A percentile compares a stretch with the other conserved stretches of the same genome.
These are phyloP conservation scores for Centruroides vittatus DNA, from an alignment of 1,140 invertebrate genomes.

Conservation along the genomic window DNA sequence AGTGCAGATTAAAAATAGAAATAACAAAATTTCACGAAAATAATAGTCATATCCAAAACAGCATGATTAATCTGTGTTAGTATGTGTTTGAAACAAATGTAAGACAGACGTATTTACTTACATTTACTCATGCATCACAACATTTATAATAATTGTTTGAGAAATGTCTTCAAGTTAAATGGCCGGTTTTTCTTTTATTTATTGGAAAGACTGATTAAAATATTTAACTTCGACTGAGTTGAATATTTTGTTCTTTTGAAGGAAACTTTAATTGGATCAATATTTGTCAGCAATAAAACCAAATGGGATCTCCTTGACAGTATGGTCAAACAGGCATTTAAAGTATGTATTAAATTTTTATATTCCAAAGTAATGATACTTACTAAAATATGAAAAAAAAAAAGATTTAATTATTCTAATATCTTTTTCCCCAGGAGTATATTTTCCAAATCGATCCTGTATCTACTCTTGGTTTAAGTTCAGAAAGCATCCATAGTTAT, in stretches of 20 bases:
- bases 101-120: no score
- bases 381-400: neutral
- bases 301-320: constrained; percentile 90
- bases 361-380: neutral
- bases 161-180: no score
- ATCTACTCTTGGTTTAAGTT: constrained; percentile 76
- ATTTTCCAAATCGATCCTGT: constrained; percentile 80
- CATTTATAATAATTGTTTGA: no score
- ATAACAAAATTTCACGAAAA: no score
- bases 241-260: neutral
- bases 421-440: constrained; percentile 48
- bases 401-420: neutral
- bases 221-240: no score
- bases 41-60: no score
- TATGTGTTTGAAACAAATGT: no score
- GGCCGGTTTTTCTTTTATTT: no score
- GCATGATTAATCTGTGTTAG: no score
- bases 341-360: constrained; percentile 32
- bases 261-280: constrained; percentile 50
- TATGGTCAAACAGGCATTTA: constrained; percentile 77
- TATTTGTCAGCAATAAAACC: constrained; percentile 79
- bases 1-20: no score
- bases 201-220: no score
- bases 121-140: no score
- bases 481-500: constrained; percentile 79